Evolutionary conservation across 2,888 invertebrate genomes (phyloP), one percentile per base, ranked within the genome.

Genomic region (Agonopterix arenella): DNA sequence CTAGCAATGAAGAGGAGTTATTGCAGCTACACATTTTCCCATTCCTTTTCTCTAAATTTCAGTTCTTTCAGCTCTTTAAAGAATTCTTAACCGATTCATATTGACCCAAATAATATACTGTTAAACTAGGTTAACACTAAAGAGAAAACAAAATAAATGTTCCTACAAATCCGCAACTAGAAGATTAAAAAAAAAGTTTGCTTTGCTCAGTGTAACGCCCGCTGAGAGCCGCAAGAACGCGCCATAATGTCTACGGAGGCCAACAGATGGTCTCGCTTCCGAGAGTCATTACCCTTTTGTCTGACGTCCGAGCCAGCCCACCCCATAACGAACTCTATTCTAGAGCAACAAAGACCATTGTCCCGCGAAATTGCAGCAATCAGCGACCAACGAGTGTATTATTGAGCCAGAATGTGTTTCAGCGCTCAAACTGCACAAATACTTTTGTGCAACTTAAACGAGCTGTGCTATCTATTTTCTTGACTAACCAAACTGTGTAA

Each of bases 191-290:
- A 61, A 60, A 55, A 55, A 44, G 8, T 41, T 28, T 50, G 44
- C 48, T 49, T 50, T 52, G 52, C 64, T 62, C 66, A 65, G 72
- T 68, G 70, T 71, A 64, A 57, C 72, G 53, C 71, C 68, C 60
- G 62, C 64, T 57, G 61, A 61, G 54, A 46, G 59, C 66, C 64
- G 63, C 74, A 72, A 77, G 77, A 75, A 71, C 70, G 69, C 70
- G 64, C 69, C 70, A 66, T 84, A 81, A 84, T 81, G 80, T 80
- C 78, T 76, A 69, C 66, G 66, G 78, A 75, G 70, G 76, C 78
- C 76, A 77, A 71, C 84, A 84, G 84, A 84, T 83, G 83, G 73
- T 80, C 75, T 70, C 75, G 61, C 71, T 73, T 70, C 76, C 70
- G 57, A 71, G 66, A 70, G 64, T 73, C 80, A 80, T 84, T 84